phyloP scores from a whole-genome alignment of 2,888 invertebrate species.

The Arctia plantaginis region DNA sequence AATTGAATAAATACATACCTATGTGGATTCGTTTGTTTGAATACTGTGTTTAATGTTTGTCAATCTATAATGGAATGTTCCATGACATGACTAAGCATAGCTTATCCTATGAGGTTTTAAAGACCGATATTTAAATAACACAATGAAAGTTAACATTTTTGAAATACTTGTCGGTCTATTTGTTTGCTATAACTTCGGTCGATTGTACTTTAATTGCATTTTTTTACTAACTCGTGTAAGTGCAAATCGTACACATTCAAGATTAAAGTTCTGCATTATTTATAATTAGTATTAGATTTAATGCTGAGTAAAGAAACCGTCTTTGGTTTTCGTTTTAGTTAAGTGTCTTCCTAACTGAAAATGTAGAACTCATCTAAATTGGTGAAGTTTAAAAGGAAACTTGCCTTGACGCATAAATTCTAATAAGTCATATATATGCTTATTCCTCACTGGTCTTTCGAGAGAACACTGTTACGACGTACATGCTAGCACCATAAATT shows the following conservation, averaged over 20 bases:
- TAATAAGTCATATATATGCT: conserved; percentile 5
- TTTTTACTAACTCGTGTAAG: too few relatives aligned
- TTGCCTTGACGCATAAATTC: not conserved
- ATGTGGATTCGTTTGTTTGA: conserved; percentile 20
- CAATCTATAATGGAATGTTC: not conserved
- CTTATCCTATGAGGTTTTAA: not conserved
- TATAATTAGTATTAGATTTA: not conserved
- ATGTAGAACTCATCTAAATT: not conserved
- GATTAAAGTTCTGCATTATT: too few relatives aligned
- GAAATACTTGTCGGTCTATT: not conserved
- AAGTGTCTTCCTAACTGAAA: not conserved
- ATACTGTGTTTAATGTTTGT: not conserved
- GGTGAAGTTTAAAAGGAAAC: conserved; percentile 1
- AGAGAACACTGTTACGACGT: conserved; percentile 46
- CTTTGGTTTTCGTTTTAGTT: not conserved
- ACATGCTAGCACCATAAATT: conserved; percentile 54
- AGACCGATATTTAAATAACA: not conserved
- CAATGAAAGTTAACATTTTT: not conserved
- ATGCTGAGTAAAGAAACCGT: not conserved
- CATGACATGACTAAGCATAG: not conserved
- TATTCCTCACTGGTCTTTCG: conserved; percentile 12
- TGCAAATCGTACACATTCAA: too few relatives aligned
- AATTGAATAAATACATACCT: conserved; percentile 42
- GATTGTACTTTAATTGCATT: too few relatives aligned
- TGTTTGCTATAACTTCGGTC: not conserved